These are phyloP conservation scores for Sebastes matsubarae DNA, from an alignment of 2,797 vertebrate species.

Conservation along the genomic window DNA sequence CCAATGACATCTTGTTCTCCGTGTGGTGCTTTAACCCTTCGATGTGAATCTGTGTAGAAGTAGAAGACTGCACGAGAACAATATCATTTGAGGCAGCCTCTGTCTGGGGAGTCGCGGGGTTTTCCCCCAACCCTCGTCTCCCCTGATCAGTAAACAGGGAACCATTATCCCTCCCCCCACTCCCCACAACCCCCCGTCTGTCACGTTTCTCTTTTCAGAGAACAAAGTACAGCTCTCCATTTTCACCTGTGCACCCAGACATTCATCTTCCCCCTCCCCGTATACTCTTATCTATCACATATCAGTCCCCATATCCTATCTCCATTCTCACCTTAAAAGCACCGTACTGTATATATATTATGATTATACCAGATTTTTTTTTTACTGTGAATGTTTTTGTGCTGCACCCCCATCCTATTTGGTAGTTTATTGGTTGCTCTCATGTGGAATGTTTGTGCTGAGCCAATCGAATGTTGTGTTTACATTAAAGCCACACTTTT, in stretches of 20 bases:
- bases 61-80: slow-evolving; percentile 71
- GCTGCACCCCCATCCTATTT: slow-evolving; percentile 79
- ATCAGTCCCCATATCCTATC: slow-evolving; percentile 73
- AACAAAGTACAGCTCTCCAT: slow-evolving; percentile 73
- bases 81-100: slow-evolving; percentile 65
- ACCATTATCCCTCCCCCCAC: slow-evolving; percentile 9
- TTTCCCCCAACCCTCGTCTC: slow-evolving; percentile 20
- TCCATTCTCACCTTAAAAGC: slow-evolving; percentile 81
- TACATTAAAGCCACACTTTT: slow-evolving; percentile 87
- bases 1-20: slow-evolving; percentile 62
- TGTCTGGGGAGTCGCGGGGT: slow-evolving; percentile 45
- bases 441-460: slow-evolving; percentile 87
- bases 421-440: slow-evolving; percentile 85
- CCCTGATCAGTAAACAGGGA: slow-evolving; percentile 62
- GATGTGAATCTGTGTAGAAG: slow-evolving; percentile 72
- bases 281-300: slow-evolving; percentile 75
- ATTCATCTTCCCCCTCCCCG: slow-evolving; percentile 54
- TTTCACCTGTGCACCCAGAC: slow-evolving; percentile 75
- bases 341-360: slow-evolving; percentile 85
- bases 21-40: slow-evolving; percentile 65
- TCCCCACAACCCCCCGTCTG: not conserved
- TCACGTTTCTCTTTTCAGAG: slow-evolving; percentile 69
- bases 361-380: slow-evolving; percentile 83
- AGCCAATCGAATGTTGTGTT: slow-evolving; percentile 86
- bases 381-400: slow-evolving; percentile 86